These are phyloP conservation scores for Troides aeacus DNA, from an alignment of 2,888 invertebrate genomes.

Conservation along the genomic window DNA sequence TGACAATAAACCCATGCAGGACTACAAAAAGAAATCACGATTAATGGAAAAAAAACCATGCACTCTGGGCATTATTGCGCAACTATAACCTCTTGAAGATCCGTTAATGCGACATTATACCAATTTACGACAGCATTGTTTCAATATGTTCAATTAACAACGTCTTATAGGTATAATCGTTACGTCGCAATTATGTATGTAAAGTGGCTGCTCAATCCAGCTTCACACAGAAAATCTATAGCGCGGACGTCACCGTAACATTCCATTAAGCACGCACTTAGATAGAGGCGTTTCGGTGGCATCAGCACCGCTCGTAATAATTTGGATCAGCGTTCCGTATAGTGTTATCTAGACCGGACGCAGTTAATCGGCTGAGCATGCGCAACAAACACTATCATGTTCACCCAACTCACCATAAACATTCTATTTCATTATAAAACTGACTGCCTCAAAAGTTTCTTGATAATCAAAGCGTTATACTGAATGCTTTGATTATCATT, in stretches of 20 bases:
- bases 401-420: conserved; percentile 44
- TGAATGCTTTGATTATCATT: too few species aligned
- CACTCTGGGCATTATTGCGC: background rate
- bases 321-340: conserved; percentile 72
- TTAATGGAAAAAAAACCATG: conserved; percentile 4
- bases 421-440: conserved; percentile 28
- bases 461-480: too few species aligned
- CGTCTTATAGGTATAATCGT: conserved; percentile 8
- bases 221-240: conserved; percentile 13
- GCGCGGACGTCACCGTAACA: background rate
- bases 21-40: too few species aligned
- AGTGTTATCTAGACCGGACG: conserved; percentile 73
- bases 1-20: too few species aligned
- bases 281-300: conserved; percentile 33
- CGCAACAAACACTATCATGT: conserved; percentile 62
- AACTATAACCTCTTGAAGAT: background rate
- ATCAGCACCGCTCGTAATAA: conserved; percentile 52
- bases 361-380: conserved; percentile 65
- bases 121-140: conserved; percentile 24
- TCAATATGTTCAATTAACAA: conserved; percentile 18
- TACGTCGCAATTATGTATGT: conserved; percentile 19
- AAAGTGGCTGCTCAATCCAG: conserved; percentile 13
- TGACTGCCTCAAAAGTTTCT: conserved; percentile 3
- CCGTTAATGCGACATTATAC: conserved; percentile 22
- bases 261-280: conserved; percentile 22